Evolutionary conservation across 2,797 vertebrate species (phyloP), one percentile per base, ranked within the genome.

Genomic region (Melanotaenia parkinsoni): DNA sequence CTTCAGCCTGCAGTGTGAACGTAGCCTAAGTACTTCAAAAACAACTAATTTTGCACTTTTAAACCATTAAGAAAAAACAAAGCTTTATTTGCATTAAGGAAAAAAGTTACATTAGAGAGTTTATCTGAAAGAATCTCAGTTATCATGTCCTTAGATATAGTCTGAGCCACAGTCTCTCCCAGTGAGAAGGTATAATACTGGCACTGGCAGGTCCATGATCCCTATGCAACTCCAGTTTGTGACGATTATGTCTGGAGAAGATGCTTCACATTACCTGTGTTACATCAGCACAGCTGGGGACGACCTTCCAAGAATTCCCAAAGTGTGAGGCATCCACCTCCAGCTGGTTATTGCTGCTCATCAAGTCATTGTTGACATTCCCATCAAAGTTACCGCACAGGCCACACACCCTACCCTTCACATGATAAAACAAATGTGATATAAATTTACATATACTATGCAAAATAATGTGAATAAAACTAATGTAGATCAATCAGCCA

Each of bases 311-410:
- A 37, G 98, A 99, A 88, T 99, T 97, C 22, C 98, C 98, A 60
- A 99, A 99, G 87, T 98, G 96, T 69, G 89, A 78, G 0, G 96
- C 93, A 72, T 97, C 95, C 63, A 97, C 95, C 92, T 98, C 98
- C 87, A 98, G 88, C 76, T 97, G 96, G 82, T 97, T 97, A 80
- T 92, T 97, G 83, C 98, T 99, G 94, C 96, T 96, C 77, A 96
- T 88, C 83, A 98, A 84, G 86, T 99, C 98, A 12, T 99, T 99
- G 94, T 99, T 99, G 87, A 97, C 93, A 63, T 95, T 92, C 37
- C 96, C 97, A 59, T 99, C 98, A 65, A 98, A 99, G 90, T 99
- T 98, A 66, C 98, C 98, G 81, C 98, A 99, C 28, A 99, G 93
- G 64, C 98, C 98, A 64, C 98, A 99, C 56, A 99, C 95, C 80